Evolutionary conservation across 2,797 vertebrate species (phyloP).

Genomic region (Xiphorhynchus erythropygius): DNA sequence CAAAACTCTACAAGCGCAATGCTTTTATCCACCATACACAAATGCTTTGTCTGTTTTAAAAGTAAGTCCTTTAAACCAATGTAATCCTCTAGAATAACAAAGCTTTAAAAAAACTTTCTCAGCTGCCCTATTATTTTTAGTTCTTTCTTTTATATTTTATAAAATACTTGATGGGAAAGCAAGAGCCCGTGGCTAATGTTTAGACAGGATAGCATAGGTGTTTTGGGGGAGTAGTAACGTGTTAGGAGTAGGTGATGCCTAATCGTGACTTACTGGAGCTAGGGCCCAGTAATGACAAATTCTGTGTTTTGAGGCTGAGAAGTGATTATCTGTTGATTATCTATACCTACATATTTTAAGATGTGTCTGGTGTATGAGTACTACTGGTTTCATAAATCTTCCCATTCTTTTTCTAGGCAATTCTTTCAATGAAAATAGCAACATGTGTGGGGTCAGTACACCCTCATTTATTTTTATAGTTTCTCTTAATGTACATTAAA

Average conservation of each 20-base stretch:
- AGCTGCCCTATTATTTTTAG: neutral
- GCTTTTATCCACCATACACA: neutral
- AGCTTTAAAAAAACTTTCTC: neutral
- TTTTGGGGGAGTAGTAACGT: neutral
- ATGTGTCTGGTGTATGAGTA: neutral
- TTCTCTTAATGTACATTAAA: constrained; percentile 40
- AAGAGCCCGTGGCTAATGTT: neutral
- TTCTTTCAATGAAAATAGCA: constrained; percentile 52
- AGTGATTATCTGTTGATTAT: neutral
- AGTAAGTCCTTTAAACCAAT: neutral
- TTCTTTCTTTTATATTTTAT: neutral
- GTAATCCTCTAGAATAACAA: neutral
- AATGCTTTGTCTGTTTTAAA: neutral
- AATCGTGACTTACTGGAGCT: neutral
- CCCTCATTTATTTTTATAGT: constrained; percentile 67
- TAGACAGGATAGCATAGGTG: neutral
- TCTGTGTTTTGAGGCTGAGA: neutral
- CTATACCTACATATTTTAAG: neutral
- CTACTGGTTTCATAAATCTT: neutral
- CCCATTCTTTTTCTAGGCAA: neutral
- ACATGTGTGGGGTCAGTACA: constrained; percentile 46
- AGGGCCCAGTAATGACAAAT: neutral
- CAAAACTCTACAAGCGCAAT: neutral
- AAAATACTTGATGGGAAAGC: neutral
- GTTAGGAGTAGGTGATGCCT: neutral